phyloP scores from a whole-genome alignment of 2,888 invertebrate species.

The Poecilobothrus nobilitatus region DNA sequence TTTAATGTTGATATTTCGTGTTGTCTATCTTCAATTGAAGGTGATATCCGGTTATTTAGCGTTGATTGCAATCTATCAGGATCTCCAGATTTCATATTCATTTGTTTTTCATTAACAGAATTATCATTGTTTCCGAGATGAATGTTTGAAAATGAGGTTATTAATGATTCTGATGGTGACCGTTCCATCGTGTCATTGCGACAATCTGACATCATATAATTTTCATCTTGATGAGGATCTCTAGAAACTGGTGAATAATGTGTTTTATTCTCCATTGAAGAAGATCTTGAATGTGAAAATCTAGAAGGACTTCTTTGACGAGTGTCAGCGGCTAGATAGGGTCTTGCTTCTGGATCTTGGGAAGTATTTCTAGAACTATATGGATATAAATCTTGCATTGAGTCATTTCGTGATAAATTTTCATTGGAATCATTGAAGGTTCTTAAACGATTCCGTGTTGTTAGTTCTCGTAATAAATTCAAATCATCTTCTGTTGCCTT shows the following conservation, averaged over 20 bases:
- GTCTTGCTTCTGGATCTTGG: neutral
- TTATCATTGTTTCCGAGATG: no score
- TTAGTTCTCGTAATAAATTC: neutral
- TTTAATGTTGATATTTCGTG: neutral
- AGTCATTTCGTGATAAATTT: neutral
- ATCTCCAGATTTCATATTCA: no score
- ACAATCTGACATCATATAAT: neutral
- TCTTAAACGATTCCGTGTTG: neutral
- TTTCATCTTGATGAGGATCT: neutral
- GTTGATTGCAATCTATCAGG: no score
- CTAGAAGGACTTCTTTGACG: neutral
- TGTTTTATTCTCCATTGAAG: neutral
- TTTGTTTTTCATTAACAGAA: no score
- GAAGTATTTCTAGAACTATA: neutral
- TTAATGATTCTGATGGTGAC: neutral
- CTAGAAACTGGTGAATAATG: neutral
- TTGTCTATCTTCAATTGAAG: neutral
- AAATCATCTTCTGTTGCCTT: neutral
- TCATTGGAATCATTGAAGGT: neutral
- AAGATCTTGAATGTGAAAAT: neutral
- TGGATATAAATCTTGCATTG: neutral
- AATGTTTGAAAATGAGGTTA: neutral
- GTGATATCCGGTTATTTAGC: no score
- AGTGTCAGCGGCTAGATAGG: neutral
- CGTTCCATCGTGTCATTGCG: neutral